Evolutionary conservation across 1,140 invertebrate genomes (phyloP).

Genomic region (Lamellibrachia luymesi): DNA sequence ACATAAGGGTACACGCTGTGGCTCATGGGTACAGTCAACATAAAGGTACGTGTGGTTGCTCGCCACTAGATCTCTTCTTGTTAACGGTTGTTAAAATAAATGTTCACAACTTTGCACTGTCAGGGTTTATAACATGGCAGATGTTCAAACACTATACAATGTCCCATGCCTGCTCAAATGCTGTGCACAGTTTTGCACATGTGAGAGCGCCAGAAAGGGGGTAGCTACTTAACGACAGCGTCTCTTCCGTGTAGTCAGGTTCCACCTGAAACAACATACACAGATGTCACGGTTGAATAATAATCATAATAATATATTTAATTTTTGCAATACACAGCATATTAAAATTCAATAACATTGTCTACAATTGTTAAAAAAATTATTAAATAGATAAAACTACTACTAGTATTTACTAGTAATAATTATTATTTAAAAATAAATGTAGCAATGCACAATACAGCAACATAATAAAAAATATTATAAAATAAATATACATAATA

Average conservation of each 20-base stretch:
- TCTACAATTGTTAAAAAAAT: no score
- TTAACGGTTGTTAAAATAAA: neutral
- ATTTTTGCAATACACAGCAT: neutral
- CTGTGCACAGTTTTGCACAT: conserved; percentile 93
- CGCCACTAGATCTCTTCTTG: neutral
- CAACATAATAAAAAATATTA: no score
- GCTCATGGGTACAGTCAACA: no score
- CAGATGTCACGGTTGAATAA: neutral
- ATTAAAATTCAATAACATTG: no score
- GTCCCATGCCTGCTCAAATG: conserved; percentile 95
- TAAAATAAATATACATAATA: no score
- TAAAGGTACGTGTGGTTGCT: no score
- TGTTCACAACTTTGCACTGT: neutral
- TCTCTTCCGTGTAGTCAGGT: conserved; percentile 87
- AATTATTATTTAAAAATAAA: no score
- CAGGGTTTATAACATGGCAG: neutral
- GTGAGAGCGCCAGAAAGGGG: conserved; percentile 93
- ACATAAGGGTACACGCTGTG: no score
- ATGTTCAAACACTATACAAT: conserved; percentile 62
- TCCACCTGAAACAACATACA: conserved; percentile 64
- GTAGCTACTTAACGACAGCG: conserved; percentile 90
- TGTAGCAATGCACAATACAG: no score
- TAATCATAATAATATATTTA: neutral
- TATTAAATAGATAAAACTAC: no score
- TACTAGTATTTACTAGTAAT: no score